A percentile compares a stretch with the other conserved stretches of the same genome.
phyloP scores from a whole-genome alignment of 2,113 vertebrate species.

The Hydrolagus affinis region DNA sequence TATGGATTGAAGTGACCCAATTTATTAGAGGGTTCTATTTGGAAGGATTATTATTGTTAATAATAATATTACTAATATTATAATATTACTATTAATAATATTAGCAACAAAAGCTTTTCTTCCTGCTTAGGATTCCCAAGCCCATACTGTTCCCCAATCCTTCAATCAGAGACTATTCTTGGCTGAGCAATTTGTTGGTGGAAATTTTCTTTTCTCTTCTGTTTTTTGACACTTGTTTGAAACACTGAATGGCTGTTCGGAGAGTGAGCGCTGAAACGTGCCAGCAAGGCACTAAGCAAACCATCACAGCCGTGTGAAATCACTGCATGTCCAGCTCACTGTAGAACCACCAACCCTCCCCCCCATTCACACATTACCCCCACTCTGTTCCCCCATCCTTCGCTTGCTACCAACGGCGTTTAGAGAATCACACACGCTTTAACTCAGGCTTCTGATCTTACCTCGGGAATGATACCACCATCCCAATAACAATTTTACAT shows the following conservation, averaged over 20 bases:
- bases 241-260: constrained; percentile 12
- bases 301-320: neutral
- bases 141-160: neutral
- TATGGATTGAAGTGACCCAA: too few relatives aligned
- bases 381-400: too few relatives aligned
- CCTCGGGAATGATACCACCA: too few relatives aligned
- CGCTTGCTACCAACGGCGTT: too few relatives aligned
- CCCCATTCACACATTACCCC: too few relatives aligned
- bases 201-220: neutral
- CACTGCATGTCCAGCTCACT: neutral
- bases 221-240: neutral
- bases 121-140: neutral
- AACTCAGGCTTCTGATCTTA: neutral
- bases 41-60: too few relatives aligned
- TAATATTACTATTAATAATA: constrained; percentile 15
- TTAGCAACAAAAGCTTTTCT: constrained; percentile 1
- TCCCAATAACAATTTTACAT: too few relatives aligned
- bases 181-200: neutral
- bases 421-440: neutral
- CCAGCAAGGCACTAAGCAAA: neutral
- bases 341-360: too few relatives aligned
- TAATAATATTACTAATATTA: too few relatives aligned
- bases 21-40: too few relatives aligned
- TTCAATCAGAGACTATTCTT: neutral
- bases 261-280: neutral